Percentiles rank a stretch among this genome's conserved stretches.
These are phyloP conservation scores for Bombus waltoni DNA, from an alignment of 1,140 invertebrate genomes.

Conservation along the genomic window DNA sequence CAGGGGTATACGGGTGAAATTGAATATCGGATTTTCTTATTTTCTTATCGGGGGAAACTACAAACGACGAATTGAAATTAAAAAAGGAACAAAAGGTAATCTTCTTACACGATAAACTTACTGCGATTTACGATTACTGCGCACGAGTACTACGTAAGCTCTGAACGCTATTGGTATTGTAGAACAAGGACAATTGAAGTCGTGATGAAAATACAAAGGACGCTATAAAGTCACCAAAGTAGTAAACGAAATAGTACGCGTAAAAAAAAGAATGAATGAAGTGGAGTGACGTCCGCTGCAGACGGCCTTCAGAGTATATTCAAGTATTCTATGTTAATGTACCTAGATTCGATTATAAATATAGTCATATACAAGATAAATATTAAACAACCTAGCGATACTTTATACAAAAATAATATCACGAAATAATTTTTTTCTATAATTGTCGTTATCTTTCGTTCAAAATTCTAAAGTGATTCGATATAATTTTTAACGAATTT, in stretches of 20 bases:
- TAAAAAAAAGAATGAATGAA: slow-evolving; percentile 39
- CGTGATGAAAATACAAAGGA: slow-evolving; percentile 24
- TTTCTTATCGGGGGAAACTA: not conserved
- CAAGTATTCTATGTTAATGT: not conserved
- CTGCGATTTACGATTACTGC: no score
- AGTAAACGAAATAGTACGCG: slow-evolving; percentile 18
- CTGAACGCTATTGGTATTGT: not conserved
- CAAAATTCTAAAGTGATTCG: not conserved
- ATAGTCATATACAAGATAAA: not conserved
- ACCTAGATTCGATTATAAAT: not conserved
- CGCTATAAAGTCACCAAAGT: not conserved
- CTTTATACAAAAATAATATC: not conserved
- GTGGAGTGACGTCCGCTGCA: not conserved
- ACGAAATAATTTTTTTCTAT: not conserved
- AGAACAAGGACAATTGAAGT: slow-evolving; percentile 4
- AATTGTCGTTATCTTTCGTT: not conserved
- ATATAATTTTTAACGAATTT: not conserved
- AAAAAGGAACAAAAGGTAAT: not conserved
- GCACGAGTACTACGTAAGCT: not conserved
- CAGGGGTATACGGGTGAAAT: not conserved
- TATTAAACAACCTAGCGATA: not conserved
- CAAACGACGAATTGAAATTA: not conserved
- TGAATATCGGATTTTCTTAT: not conserved
- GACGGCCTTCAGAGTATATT: not conserved
- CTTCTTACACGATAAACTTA: not conserved